Conservation (phyloP, 1,140 invertebrate species). For the Thrips palmi region DNA sequence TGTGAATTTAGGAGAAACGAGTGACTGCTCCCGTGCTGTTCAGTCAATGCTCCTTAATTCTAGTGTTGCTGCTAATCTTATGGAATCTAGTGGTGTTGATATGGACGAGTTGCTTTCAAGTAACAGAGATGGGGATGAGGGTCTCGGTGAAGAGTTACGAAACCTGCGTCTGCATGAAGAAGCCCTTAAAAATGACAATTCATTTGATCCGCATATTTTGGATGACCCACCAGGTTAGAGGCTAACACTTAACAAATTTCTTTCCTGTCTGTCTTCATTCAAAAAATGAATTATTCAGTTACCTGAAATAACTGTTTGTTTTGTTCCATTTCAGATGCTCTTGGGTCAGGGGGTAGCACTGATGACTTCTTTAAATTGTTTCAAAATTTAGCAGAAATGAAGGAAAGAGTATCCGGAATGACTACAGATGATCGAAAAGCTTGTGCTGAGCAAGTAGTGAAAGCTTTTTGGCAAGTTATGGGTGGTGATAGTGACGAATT, state of each 20-base stretch:
- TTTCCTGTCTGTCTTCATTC: too few species aligned
- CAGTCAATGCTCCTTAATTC: too few species aligned
- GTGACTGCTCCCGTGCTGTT: background rate
- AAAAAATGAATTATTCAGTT: too few species aligned
- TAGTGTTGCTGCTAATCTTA: too few species aligned
- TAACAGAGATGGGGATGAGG: background rate
- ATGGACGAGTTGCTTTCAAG: background rate
- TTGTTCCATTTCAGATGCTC: conserved; percentile 8
- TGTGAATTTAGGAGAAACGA: background rate
- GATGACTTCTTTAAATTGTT: conserved; percentile 40
- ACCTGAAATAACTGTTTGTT: conserved; percentile 19
- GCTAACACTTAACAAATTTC: too few species aligned
- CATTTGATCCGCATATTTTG: too few species aligned
- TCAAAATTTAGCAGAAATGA: conserved; percentile 39
- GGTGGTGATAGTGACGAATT: conserved; percentile 56
- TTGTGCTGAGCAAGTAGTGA: conserved; percentile 57
- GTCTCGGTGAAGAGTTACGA: background rate
- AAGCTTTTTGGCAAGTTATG: conserved; percentile 60
- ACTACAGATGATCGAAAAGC: conserved; percentile 40
- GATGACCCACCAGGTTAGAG: too few species aligned
- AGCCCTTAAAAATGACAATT: too few species aligned
- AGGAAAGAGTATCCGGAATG: conserved; percentile 42
- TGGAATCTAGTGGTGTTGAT: background rate
- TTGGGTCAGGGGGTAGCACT: conserved; percentile 8
- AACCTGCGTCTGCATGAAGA: too few species aligned